These are phyloP conservation scores for Gadopsis marmoratus DNA, from an alignment of 2,797 vertebrate genomes.

Conservation along the genomic window DNA sequence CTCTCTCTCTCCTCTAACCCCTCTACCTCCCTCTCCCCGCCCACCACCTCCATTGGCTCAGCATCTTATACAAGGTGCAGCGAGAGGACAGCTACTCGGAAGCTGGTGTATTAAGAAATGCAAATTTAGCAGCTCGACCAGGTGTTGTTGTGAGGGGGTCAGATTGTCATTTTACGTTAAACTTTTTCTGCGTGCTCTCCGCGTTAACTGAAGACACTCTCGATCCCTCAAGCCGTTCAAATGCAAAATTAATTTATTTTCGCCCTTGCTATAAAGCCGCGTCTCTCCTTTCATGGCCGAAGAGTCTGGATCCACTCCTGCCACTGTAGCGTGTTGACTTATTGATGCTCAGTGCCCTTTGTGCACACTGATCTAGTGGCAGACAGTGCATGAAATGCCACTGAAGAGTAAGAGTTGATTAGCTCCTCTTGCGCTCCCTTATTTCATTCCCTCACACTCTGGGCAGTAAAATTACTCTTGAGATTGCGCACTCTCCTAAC, in stretches of 20 bases:
- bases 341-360: slow-evolving; percentile 64
- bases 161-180: slow-evolving; percentile 25
- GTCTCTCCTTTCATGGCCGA: slow-evolving; percentile 45
- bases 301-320: slow-evolving; percentile 51
- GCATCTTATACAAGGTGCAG: slow-evolving; percentile 62
- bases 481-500: slow-evolving; percentile 57
- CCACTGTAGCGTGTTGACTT: slow-evolving; percentile 53
- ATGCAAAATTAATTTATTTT: slow-evolving; percentile 55
- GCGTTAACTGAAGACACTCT: slow-evolving; percentile 32
- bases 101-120: slow-evolving; percentile 58
- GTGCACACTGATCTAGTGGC: slow-evolving; percentile 55
- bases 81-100: slow-evolving; percentile 50
- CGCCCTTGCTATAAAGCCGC: slow-evolving; percentile 20
- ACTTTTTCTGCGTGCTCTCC: slow-evolving; percentile 24
- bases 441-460: slow-evolving; percentile 60
- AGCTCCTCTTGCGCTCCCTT: slow-evolving; percentile 66
- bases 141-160: slow-evolving; percentile 19
- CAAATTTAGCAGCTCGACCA: slow-evolving; percentile 52
- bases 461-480: slow-evolving; percentile 57
- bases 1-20: slow-evolving; percentile 36
- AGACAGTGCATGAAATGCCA: slow-evolving; percentile 68
- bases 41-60: slow-evolving; percentile 61
- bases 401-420: slow-evolving; percentile 70
- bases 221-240: slow-evolving; percentile 49
- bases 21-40: slow-evolving; percentile 41